phyloP scores from a whole-genome alignment of 2,797 vertebrate genomes.

The Tokudaia muenninki region DNA sequence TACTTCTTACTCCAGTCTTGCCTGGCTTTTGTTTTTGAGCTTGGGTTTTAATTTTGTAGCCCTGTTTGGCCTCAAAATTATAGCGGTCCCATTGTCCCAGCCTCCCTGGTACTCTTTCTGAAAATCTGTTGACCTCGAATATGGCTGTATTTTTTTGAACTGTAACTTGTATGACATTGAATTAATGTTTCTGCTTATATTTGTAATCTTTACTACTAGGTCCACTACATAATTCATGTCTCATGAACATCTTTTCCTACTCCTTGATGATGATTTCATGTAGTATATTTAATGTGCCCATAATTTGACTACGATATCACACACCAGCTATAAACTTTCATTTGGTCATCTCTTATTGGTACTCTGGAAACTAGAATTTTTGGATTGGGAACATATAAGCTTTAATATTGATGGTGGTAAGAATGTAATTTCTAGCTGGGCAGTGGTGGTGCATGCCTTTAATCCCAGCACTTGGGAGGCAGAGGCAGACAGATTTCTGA shows the following conservation, averaged over 20 bases:
- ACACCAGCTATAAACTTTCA: background rate
- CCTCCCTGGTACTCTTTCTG: background rate
- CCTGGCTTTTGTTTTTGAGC: background rate
- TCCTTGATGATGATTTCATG: background rate
- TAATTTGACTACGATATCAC: background rate
- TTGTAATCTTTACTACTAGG: constrained; percentile 18
- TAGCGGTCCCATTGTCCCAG: background rate
- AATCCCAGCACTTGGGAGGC: no score
- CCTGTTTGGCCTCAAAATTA: background rate
- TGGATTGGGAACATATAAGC: background rate
- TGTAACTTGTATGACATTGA: constrained; percentile 12
- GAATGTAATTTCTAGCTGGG: background rate
- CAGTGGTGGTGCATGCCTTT: no score
- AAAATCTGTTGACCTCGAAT: background rate
- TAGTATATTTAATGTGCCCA: background rate
- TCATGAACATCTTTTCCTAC: background rate
- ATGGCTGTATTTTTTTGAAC: constrained; percentile 16
- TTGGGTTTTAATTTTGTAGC: background rate
- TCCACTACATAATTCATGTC: background rate
- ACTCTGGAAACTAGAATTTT: background rate
- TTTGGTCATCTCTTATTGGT: background rate
- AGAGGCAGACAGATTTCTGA: no score
- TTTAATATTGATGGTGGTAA: background rate
- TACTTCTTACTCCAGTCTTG: background rate
- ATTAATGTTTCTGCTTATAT: background rate